Conservation (phyloP, 2,888 invertebrate genomes). For the Tetragonula carbonaria region DNA sequence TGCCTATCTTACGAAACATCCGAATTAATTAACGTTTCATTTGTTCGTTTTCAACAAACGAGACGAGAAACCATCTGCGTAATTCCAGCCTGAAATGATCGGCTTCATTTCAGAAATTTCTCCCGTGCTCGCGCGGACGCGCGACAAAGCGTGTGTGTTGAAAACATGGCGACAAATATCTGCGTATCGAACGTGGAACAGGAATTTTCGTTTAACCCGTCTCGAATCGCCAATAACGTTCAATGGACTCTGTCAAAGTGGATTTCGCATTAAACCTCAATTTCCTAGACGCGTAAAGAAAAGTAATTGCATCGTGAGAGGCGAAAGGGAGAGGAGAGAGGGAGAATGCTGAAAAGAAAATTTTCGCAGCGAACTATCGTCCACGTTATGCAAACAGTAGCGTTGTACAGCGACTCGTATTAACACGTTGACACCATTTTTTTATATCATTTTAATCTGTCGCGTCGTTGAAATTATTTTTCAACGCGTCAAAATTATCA, state of each 20-base stretch:
- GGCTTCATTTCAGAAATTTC: background rate
- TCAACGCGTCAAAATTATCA: too few species aligned
- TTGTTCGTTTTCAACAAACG: too few species aligned
- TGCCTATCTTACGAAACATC: too few species aligned
- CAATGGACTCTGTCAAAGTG: background rate
- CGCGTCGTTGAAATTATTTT: too few species aligned
- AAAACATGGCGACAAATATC: conserved; percentile 2
- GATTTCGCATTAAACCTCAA: conserved; percentile 1
- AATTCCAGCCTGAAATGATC: background rate
- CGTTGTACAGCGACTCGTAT: background rate
- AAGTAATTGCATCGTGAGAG: background rate
- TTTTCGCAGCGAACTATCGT: background rate
- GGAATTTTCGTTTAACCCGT: conserved; percentile 11
- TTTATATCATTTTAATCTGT: background rate
- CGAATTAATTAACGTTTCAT: too few species aligned
- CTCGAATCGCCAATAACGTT: background rate
- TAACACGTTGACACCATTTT: background rate
- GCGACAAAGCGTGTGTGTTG: background rate
- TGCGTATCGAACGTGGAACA: background rate
- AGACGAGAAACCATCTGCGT: too few species aligned
- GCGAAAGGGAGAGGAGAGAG: too few species aligned
- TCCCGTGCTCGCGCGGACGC: background rate
- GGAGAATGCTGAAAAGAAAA: background rate
- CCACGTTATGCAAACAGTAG: background rate
- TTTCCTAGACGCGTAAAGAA: background rate